Base-by-base conservation (phyloP, 2,888 invertebrate genomes). In the Drosophila diplacantha region DNA sequence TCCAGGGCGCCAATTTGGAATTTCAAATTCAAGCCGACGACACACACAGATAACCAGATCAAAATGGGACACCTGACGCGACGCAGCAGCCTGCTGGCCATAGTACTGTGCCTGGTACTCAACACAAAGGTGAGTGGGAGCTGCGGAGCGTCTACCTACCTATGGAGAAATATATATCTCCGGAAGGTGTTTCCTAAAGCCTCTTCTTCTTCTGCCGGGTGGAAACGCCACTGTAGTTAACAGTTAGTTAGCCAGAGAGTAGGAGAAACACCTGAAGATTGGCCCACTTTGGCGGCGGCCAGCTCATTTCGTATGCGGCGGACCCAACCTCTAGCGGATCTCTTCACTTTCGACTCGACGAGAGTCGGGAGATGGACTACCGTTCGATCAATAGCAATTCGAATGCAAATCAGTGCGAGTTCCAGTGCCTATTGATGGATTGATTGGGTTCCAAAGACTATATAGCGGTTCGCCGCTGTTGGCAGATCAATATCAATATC, bases 61-160 rank as follows among this genome's bases (percentile, higher is more conserved):
- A 75, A 81, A 86, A 88, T 88, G 88, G 88, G 88, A 82, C 85
- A 84, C 78, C 83, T 66, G 67, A 84, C 84, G 83, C 86, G 86
- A 84, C 65, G 73, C 69, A 85, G 85, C 65, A 84, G 84, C 74
- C 84, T 87, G 77, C 77, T 88, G 83, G 87, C 87, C 81, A 75
- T 81, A 59, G 72, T 87, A 64, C 73, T 86, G 61, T 87, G 85
- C 83, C 82, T 88, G 84, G 81, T 86, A 77, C 85, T 87, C 75
- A 85, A 85, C 72, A 82, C 87, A 83, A 85, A 88, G 86, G 88
- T 88, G 75, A 87, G 16, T 18, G 31, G 35, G 16, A 18, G n/a
- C 18, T 16, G 11, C 1, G 12, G 20, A 2, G 6, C 31, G 18
- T 18, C 22, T 1, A 22, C 22, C 22, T 24, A 32, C 35, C 22